A percentile compares a stretch with the other conserved stretches of the same genome.
Evolutionary conservation across 1,140 invertebrate species (phyloP).

Genomic region (Helicoverpa armigera): DNA sequence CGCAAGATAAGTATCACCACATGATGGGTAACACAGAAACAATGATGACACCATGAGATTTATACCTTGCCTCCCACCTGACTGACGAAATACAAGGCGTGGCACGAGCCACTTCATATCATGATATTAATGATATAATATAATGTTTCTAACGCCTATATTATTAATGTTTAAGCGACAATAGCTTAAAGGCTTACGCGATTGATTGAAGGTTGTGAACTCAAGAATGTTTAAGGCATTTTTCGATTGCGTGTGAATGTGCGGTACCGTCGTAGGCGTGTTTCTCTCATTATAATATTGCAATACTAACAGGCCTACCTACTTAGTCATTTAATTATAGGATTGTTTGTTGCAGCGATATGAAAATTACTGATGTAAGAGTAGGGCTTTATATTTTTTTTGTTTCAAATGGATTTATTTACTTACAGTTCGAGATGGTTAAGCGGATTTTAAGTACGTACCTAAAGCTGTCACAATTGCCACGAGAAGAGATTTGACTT

Average conservation of each 20-base stretch:
- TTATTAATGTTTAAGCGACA: conserved; percentile 36
- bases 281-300: neutral
- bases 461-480: too few species aligned
- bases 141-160: conserved; percentile 22
- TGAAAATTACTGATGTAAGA: neutral
- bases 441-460: too few species aligned
- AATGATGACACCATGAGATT: conserved; percentile 31
- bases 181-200: conserved; percentile 9
- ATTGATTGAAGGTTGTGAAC: conserved; percentile 9
- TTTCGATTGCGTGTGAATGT: neutral
- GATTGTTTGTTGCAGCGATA: neutral
- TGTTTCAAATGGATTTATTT: too few species aligned
- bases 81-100: conserved; percentile 31
- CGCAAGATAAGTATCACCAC: neutral
- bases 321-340: too few species aligned
- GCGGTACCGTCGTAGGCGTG: neutral
- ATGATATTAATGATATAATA: conserved; percentile 34
- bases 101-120: conserved; percentile 21
- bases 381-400: too few species aligned
- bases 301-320: neutral
- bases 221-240: neutral
- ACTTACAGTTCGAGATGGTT: too few species aligned
- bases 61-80: conserved; percentile 11
- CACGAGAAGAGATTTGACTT: too few species aligned
- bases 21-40: neutral